phyloP scores from a whole-genome alignment of 2,888 invertebrate species.

The Yponomeuta cagnagella region DNA sequence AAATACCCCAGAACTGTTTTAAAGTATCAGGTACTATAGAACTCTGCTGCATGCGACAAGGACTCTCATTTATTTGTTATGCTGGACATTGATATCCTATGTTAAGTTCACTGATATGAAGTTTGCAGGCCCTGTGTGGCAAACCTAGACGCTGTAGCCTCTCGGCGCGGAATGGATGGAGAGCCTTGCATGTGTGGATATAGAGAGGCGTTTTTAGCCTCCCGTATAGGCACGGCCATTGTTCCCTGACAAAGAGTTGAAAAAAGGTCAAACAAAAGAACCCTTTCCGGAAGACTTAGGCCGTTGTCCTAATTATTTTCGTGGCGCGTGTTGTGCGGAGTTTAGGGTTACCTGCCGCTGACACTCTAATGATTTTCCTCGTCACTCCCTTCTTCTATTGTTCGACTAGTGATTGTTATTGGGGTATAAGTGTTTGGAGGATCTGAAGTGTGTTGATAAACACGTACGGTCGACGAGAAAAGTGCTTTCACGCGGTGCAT shows the following conservation, averaged over 20 bases:
- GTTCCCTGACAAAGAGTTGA: conserved; percentile 19
- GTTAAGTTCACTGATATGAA: no score
- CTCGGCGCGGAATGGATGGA: no score
- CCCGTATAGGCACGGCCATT: conserved; percentile 13
- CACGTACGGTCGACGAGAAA: not conserved
- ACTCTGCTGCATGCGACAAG: no score
- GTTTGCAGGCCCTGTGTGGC: no score
- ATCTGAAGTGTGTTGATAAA: not conserved
- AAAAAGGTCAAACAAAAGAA: conserved; percentile 17
- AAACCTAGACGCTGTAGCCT: no score
- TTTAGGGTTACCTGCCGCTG: conserved; percentile 7
- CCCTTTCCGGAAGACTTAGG: conserved; percentile 12
- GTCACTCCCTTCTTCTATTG: not conserved
- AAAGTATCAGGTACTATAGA: no score
- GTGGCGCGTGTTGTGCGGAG: conserved; percentile 7
- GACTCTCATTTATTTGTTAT: no score
- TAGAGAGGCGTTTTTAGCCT: conserved; percentile 8
- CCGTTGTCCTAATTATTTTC: conserved; percentile 19
- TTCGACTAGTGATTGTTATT: not conserved
- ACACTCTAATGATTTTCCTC: not conserved
- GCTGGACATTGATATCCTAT: no score
- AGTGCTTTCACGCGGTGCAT: not conserved
- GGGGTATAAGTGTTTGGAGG: not conserved
- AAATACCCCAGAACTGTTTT: no score
- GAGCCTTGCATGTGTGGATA: not conserved